Evolutionary conservation across 1,140 invertebrate genomes (phyloP), one percentile per base, ranked within the genome.

Genomic region (Eupeodes corollae): DNA sequence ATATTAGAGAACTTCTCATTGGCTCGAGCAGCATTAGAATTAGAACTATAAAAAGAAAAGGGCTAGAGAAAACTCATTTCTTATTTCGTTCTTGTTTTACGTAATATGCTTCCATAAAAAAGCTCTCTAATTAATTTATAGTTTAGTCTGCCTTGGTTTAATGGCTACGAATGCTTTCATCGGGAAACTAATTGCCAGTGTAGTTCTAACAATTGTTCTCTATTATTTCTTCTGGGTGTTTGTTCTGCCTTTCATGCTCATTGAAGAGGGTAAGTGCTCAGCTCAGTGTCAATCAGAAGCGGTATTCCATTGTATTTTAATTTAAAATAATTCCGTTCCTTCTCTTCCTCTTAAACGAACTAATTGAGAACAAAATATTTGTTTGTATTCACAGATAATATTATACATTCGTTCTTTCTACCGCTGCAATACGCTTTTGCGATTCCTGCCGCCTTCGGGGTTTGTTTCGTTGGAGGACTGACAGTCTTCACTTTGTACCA

Each of bases 211-310:
- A 16, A 52, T 78, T 34, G 83, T 82, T 57, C 37, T 75, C 2
- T 74, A 83, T 51, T 77, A 82, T 47, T 75, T 80, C 19, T 61
- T 83, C 47, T 86, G 81, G 81, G 63, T 84, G 14, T 76, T 83
- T 35, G 75, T 77, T 26, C 70, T 80, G 45, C 82, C 82, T 3
- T 83, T 86, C 55, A 74, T 82, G 52, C 78, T 82, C 45, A 59
- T 70, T 51, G 62, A 66, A 54, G 60, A 69, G 67, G 69, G 69
- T 70, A 54, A 63, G 60, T 54, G 39, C n/a, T n/a, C 37, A 49
- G 19, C 42, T n/a, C 44, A 33, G 40, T 49, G 18, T n/a, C 5
- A 5, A 15, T 14, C 14, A 33, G 3, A 42, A 41, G 10, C 26
- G 43, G 19, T 16, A 15, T 11, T 45, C 43, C 14, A 37, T 42